These are phyloP conservation scores for Heliconius sara DNA, from an alignment of 2,888 invertebrate genomes.

Conservation along the genomic window DNA sequence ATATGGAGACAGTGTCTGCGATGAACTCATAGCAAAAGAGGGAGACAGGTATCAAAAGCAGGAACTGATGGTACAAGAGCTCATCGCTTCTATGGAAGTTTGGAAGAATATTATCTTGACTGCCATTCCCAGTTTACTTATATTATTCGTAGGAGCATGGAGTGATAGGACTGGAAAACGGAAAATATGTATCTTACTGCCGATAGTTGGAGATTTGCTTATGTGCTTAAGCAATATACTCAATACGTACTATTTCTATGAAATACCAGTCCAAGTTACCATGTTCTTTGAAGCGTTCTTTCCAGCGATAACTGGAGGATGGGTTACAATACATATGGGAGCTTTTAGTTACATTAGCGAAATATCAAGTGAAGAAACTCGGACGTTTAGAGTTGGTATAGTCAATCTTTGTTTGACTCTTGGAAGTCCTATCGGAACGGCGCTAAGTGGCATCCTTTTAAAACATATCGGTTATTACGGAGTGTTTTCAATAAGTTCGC, in stretches of 20 bases:
- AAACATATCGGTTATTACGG: constrained; percentile 80
- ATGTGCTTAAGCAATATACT: constrained; percentile 78
- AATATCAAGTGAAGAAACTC: constrained; percentile 79
- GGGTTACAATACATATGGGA: constrained; percentile 83
- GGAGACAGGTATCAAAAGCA: constrained; percentile 86
- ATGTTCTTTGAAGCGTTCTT: constrained; percentile 81
- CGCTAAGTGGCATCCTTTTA: constrained; percentile 72
- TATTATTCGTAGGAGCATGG: constrained; percentile 85
- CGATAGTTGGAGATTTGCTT: constrained; percentile 81
- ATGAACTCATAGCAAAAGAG: constrained; percentile 88
- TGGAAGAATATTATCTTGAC: constrained; percentile 83
- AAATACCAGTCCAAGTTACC: constrained; percentile 80
- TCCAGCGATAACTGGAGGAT: constrained; percentile 81
- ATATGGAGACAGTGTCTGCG: constrained; percentile 88
- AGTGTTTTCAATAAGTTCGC: constrained; percentile 73
- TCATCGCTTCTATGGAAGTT: constrained; percentile 81
- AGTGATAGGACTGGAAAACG: constrained; percentile 83
- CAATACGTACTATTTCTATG: constrained; percentile 81
- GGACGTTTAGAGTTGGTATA: constrained; percentile 85
- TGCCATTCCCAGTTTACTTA: constrained; percentile 80
- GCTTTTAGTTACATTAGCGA: constrained; percentile 85
- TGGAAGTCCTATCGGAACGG: constrained; percentile 72
- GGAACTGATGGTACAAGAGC: constrained; percentile 84
- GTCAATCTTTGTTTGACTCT: constrained; percentile 74
- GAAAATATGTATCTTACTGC: constrained; percentile 83